phyloP scores from a whole-genome alignment of 1,140 invertebrate genomes.

The Heliothis virescens region DNA sequence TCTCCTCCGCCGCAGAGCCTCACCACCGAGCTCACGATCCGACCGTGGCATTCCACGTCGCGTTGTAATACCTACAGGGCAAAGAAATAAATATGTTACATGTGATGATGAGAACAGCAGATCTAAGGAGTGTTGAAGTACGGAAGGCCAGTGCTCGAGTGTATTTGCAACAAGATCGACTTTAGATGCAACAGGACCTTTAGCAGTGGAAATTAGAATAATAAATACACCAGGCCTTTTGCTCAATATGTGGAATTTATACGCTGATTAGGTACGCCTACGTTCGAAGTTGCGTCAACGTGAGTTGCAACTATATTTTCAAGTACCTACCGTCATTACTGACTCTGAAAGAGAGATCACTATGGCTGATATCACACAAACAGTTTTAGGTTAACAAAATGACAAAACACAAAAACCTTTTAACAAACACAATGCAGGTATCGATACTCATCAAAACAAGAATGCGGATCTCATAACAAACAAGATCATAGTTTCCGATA shows the following conservation, averaged over 20 bases:
- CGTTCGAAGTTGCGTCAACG: no score
- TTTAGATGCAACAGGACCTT: no score
- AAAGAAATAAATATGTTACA: slow-evolving; percentile 8
- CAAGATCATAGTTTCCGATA: slow-evolving; percentile 54
- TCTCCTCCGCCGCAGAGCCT: slow-evolving; percentile 88
- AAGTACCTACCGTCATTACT: no score
- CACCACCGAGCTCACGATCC: slow-evolving; percentile 92
- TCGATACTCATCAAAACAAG: slow-evolving; percentile 50
- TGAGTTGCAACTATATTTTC: no score
- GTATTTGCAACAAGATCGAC: no score
- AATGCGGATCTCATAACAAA: slow-evolving; percentile 55
- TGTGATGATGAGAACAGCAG: not conserved
- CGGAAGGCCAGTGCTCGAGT: no score
- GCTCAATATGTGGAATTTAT: no score
- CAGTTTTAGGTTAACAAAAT: slow-evolving; percentile 21
- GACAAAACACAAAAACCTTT: slow-evolving; percentile 37
- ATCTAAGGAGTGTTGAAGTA: no score
- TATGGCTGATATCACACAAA: slow-evolving; percentile 10
- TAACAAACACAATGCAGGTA: slow-evolving; percentile 46
- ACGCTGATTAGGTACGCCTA: no score
- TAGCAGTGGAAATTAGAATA: no score
- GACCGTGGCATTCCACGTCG: slow-evolving; percentile 94
- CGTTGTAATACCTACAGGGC: slow-evolving; percentile 91
- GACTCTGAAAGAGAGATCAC: not conserved
- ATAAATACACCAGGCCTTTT: no score